Conservation (phyloP, 2,113 vertebrate genomes). For the Marmota monax region DNA sequence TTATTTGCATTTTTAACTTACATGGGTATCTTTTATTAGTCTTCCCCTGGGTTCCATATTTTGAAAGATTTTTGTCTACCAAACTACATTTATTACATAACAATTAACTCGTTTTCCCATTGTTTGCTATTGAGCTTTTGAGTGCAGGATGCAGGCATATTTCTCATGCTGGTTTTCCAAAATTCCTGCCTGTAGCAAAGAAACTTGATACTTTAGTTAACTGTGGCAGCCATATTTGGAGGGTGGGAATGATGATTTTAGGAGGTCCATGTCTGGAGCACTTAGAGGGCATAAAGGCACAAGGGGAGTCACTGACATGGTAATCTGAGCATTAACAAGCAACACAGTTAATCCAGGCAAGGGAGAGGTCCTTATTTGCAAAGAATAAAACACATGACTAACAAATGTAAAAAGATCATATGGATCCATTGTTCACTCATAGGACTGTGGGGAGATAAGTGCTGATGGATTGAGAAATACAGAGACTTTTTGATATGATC, state of each 20-base stretch:
- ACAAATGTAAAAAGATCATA: background rate
- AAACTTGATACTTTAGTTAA: slow-evolving; percentile 37
- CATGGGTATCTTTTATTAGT: slow-evolving; percentile 24
- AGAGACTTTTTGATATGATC: slow-evolving; percentile 51
- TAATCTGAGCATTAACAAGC: background rate
- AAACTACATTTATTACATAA: background rate
- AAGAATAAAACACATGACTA: background rate
- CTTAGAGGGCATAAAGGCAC: background rate
- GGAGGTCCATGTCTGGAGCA: background rate
- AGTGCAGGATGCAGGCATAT: background rate
- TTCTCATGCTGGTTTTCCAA: background rate
- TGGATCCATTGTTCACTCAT: background rate
- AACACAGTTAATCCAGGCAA: background rate
- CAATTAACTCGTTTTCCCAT: background rate
- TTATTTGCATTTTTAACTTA: slow-evolving; percentile 48
- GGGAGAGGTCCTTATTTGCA: background rate
- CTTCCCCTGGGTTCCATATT: background rate
- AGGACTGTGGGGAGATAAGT: background rate
- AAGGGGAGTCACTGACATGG: background rate
- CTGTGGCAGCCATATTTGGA: background rate
- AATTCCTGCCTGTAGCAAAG: slow-evolving; percentile 39
- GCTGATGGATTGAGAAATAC: background rate
- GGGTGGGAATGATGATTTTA: background rate
- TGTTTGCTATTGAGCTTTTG: slow-evolving; percentile 5
- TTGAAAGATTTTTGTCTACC: slow-evolving; percentile 43